Percentiles rank a stretch among this genome's conserved stretches.
Evolutionary conservation across 2,888 invertebrate species (phyloP).

Genomic region (Slavum lentiscoides): DNA sequence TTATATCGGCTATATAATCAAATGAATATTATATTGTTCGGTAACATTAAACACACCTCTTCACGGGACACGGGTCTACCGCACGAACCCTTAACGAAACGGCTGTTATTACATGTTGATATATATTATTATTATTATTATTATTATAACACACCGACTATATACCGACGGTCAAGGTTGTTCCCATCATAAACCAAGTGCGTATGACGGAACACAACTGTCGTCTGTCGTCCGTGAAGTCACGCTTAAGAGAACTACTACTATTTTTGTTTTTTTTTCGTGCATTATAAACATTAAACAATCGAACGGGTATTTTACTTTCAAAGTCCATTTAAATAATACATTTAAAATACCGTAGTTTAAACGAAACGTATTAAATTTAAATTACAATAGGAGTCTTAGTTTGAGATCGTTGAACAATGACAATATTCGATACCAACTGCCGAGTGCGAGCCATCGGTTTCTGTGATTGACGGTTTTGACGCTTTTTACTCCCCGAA

Average conservation of each 20-base stretch:
- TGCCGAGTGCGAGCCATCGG: background rate
- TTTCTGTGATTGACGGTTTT: no score
- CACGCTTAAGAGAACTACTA: constrained; percentile 20
- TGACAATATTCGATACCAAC: background rate
- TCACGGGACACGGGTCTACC: no score
- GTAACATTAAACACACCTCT: background rate
- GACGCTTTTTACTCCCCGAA: no score
- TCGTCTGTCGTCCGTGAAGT: constrained; percentile 17
- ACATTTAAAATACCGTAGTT: background rate
- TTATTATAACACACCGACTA: constrained; percentile 2
- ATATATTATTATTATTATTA: background rate
- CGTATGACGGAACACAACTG: constrained; percentile 15
- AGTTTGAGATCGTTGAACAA: background rate
- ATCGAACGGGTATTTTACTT: background rate
- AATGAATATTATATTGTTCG: constrained; percentile 3
- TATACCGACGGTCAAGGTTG: constrained; percentile 31
- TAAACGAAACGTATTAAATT: background rate
- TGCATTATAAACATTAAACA: background rate
- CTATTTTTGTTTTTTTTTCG: background rate
- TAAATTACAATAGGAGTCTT: background rate
- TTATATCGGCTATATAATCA: background rate
- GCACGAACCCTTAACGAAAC: background rate
- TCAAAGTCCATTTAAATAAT: background rate
- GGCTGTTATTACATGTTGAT: background rate
- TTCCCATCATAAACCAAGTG: constrained; percentile 18